These are phyloP conservation scores for Aethes cnicana DNA, from an alignment of 2,888 invertebrate genomes.

Conservation along the genomic window DNA sequence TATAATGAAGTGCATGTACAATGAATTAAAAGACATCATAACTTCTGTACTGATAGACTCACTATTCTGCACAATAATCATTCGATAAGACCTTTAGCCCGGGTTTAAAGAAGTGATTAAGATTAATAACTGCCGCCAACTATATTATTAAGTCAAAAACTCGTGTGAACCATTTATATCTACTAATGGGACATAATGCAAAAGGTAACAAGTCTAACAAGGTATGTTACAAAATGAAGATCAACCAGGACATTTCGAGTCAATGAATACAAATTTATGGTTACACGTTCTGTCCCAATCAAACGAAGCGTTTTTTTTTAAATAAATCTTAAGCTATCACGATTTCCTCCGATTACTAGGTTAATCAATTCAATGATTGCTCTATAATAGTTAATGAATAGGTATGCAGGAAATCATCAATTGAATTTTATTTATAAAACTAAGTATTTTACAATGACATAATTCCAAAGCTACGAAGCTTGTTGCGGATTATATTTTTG, in stretches of 20 bases:
- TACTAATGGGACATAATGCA: slow-evolving; percentile 1
- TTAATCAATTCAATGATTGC: slow-evolving; percentile 7
- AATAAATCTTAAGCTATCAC: slow-evolving; percentile 10
- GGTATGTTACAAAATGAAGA: slow-evolving; percentile 21
- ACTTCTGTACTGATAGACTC: too few species aligned
- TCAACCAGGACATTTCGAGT: background rate
- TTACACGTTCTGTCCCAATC: slow-evolving; percentile 12
- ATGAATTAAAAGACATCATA: too few species aligned
- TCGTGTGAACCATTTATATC: background rate
- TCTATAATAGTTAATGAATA: background rate
- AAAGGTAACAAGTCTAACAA: slow-evolving; percentile 7
- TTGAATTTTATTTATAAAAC: too few species aligned
- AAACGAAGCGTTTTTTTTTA: slow-evolving; percentile 3
- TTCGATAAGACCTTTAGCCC: too few species aligned
- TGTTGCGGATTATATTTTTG: too few species aligned
- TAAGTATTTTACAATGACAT: too few species aligned
- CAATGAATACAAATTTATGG: slow-evolving; percentile 17
- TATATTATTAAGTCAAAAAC: too few species aligned
- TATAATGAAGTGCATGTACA: too few species aligned
- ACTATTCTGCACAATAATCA: too few species aligned
- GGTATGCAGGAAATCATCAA: background rate
- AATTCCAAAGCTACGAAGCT: too few species aligned
- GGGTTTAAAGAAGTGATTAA: too few species aligned
- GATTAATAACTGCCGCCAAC: too few species aligned
- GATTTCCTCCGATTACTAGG: slow-evolving; percentile 5